Evolutionary conservation across 2,797 vertebrate species (phyloP).

Genomic region (Tarsius wallacei): DNA sequence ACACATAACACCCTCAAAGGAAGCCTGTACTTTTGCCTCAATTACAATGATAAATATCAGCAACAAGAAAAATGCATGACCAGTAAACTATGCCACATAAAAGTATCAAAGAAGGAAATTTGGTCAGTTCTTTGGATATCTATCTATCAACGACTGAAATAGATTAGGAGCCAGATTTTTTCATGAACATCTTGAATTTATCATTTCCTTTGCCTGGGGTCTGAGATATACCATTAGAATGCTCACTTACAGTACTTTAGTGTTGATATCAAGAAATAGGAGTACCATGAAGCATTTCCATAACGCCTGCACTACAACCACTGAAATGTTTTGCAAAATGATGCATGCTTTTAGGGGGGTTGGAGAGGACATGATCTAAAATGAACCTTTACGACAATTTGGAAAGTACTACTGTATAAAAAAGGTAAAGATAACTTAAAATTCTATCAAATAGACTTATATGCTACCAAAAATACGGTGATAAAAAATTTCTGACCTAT

Average conservation of each 20-base stretch:
- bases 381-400: neutral
- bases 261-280: neutral
- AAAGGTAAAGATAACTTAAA: neutral
- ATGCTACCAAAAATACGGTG: neutral
- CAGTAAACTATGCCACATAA: constrained; percentile 72
- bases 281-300: neutral
- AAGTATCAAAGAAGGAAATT: constrained; percentile 53
- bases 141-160: constrained; percentile 15
- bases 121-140: constrained; percentile 62
- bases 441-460: neutral
- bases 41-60: constrained; percentile 83
- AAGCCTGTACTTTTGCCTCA: constrained; percentile 83
- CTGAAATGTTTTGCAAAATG: neutral
- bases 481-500: neutral
- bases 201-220: constrained; percentile 14
- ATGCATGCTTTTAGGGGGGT: neutral
- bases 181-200: constrained; percentile 73
- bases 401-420: neutral
- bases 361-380: neutral
- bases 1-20: constrained; percentile 79
- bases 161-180: constrained; percentile 30
- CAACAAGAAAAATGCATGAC: constrained; percentile 73
- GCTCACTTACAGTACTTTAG: neutral
- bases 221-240: neutral
- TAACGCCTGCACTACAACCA: neutral